A percentile compares a stretch with the other conserved stretches of the same genome.
Conservation (phyloP, 2,888 invertebrate genomes). For the Malthinus flaveolus region DNA sequence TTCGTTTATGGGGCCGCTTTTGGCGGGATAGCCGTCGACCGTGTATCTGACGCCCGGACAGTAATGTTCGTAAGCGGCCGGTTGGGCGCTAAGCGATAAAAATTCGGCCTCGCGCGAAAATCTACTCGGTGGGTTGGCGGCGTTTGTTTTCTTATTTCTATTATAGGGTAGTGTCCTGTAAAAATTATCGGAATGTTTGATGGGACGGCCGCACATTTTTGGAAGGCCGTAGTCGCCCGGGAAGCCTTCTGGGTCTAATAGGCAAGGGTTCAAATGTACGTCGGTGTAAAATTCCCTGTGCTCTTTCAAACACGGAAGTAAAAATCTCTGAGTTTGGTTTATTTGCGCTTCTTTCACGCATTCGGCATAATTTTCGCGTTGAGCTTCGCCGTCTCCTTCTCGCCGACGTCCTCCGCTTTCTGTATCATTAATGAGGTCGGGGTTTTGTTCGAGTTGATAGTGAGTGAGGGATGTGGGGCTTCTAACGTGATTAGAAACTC, state of each 20-base stretch:
- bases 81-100: constrained; percentile 56
- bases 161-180: constrained; percentile 81
- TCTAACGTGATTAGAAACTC: constrained; percentile 53
- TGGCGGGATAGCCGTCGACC: constrained; percentile 74
- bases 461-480: constrained; percentile 61
- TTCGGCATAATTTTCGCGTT: constrained; percentile 41
- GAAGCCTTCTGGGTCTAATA: constrained; percentile 57
- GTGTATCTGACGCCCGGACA: constrained; percentile 71
- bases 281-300: constrained; percentile 24
- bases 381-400: constrained; percentile 48
- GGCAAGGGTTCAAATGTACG: constrained; percentile 32
- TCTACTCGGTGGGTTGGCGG: constrained; percentile 59
- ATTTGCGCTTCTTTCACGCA: constrained; percentile 33
- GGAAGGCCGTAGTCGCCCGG: constrained; percentile 75
- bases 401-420: constrained; percentile 61
- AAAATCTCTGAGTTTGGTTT: constrained; percentile 45
- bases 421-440: constrained; percentile 79
- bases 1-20: constrained; percentile 26
- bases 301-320: constrained; percentile 19
- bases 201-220: constrained; percentile 67
- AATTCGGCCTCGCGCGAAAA: constrained; percentile 70
- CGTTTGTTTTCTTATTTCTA: constrained; percentile 56
- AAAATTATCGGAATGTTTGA: constrained; percentile 53
- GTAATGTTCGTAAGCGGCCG: constrained; percentile 60
- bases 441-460: constrained; percentile 69